A percentile compares a stretch with the other conserved stretches of the same genome.
These are phyloP conservation scores for Polyodon spathula DNA, from an alignment of 2,113 vertebrate genomes.

Conservation along the genomic window DNA sequence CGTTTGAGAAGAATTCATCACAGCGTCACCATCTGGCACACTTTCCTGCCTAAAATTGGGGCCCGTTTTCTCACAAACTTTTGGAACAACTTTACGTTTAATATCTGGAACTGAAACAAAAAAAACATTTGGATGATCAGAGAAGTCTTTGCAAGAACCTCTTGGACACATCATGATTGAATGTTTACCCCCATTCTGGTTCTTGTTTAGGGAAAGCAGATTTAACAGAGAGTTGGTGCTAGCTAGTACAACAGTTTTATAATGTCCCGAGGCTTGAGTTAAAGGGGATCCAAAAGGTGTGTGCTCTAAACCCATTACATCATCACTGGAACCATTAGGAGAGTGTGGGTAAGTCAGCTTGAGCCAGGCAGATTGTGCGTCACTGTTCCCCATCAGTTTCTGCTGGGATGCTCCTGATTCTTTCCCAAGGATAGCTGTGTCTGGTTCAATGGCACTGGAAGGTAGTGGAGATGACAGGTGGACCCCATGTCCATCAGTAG, in stretches of 20 bases:
- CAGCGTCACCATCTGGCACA: slow-evolving; percentile 38
- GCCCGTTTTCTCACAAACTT: slow-evolving; percentile 22
- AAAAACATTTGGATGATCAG: slow-evolving; percentile 42
- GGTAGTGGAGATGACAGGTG: slow-evolving; percentile 65
- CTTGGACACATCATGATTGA: slow-evolving; percentile 35
- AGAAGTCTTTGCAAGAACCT: slow-evolving; percentile 43
- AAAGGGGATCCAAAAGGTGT: slow-evolving; percentile 38
- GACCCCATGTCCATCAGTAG: slow-evolving; percentile 66
- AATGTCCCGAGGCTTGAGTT: slow-evolving; percentile 47
- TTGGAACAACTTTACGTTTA: slow-evolving; percentile 44
- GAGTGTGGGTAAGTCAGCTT: slow-evolving; percentile 58
- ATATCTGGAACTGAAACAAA: slow-evolving; percentile 48
- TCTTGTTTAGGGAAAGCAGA: slow-evolving; percentile 44
- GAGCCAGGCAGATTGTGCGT: slow-evolving; percentile 57
- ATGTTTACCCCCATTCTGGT: slow-evolving; percentile 34
- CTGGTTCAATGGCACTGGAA: slow-evolving; percentile 60
- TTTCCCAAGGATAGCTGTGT: slow-evolving; percentile 49
- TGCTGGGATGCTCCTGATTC: slow-evolving; percentile 57
- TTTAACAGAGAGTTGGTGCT: slow-evolving; percentile 50
- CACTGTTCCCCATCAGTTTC: slow-evolving; percentile 52
- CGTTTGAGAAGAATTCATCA: slow-evolving; percentile 43
- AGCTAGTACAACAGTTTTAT: slow-evolving; percentile 57
- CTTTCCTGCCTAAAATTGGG: slow-evolving; percentile 18
- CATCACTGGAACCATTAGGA: slow-evolving; percentile 49
- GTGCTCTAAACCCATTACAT: slow-evolving; percentile 50